Evolutionary conservation across 2,797 vertebrate genomes (phyloP).

Genomic region (Sardinella longiceps): DNA sequence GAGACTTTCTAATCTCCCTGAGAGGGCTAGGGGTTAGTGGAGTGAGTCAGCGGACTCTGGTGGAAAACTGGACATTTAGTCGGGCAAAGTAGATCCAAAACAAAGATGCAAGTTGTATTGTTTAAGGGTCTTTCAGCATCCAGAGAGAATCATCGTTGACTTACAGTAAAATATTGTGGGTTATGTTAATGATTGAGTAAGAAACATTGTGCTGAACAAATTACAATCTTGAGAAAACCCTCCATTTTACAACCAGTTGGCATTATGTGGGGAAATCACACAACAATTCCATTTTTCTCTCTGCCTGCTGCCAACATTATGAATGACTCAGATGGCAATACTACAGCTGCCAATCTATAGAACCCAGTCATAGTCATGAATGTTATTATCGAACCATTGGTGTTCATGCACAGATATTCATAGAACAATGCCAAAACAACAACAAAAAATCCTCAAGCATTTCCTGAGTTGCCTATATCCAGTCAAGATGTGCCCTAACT

Average conservation of each 20-base stretch:
- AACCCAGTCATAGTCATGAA: not conserved
- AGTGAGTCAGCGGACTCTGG: not conserved
- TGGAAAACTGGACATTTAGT: not conserved
- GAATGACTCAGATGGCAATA: too few relatives aligned
- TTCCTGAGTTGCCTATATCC: not conserved
- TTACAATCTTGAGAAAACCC: not conserved
- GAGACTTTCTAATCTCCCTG: conserved; percentile 43
- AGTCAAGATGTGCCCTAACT: not conserved
- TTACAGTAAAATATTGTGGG: not conserved
- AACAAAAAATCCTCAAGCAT: not conserved
- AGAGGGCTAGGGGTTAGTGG: not conserved
- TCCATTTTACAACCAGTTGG: not conserved
- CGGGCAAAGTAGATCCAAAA: not conserved
- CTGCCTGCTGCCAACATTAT: not conserved
- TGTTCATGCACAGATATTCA: not conserved
- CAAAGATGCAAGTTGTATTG: not conserved
- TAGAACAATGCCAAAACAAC: not conserved
- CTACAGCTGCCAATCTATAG: not conserved
- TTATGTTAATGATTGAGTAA: not conserved
- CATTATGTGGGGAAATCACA: not conserved
- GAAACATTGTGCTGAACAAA: not conserved
- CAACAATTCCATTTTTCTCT: not conserved
- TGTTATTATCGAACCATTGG: not conserved
- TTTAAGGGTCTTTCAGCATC: not conserved
- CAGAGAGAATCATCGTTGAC: not conserved